phyloP scores from a whole-genome alignment of 2,113 vertebrate species.

The Laticauda laticaudata region DNA sequence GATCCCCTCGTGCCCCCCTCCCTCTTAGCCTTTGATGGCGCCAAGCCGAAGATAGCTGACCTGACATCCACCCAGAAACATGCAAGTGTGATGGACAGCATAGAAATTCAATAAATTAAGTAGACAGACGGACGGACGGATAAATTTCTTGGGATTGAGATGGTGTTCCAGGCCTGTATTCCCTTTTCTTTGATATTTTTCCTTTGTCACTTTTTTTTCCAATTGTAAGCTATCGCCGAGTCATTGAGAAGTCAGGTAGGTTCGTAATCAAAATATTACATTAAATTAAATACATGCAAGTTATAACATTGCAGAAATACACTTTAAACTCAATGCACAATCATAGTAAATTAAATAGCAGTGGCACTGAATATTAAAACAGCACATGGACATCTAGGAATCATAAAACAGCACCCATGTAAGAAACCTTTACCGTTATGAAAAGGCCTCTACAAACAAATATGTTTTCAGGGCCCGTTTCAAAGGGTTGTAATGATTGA shows the following conservation, averaged over 20 bases:
- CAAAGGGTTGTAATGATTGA: neutral
- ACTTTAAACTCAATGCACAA: neutral
- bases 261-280: neutral
- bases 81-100: neutral
- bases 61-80: neutral
- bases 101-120: neutral
- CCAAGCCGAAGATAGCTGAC: neutral
- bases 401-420: neutral
- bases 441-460: neutral
- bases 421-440: neutral
- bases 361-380: neutral
- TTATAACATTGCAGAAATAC: neutral
- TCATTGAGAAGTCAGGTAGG: neutral
- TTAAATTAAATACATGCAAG: neutral
- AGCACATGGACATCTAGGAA: neutral
- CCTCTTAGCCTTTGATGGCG: neutral
- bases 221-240: neutral
- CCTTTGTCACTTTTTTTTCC: neutral
- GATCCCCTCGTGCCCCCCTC: neutral
- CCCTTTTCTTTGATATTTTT: neutral
- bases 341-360: neutral
- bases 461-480: neutral
- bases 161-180: neutral
- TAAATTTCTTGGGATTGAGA: neutral
- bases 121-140: no score